Conservation (phyloP, 2,888 invertebrate species). For the Parochlus steinenii region DNA sequence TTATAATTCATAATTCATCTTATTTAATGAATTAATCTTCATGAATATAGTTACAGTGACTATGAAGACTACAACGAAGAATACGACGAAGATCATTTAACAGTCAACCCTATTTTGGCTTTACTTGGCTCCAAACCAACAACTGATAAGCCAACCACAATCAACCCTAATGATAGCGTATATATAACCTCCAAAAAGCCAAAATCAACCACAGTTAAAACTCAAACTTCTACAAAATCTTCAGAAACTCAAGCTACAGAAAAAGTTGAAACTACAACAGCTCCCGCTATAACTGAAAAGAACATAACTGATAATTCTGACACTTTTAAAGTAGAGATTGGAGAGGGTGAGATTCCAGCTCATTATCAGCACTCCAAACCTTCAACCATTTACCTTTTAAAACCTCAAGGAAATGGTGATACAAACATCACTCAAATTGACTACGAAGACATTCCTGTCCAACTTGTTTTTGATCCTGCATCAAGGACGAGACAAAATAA, state of each 20-base stretch:
- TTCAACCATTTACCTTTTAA: too few species aligned
- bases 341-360: background rate
- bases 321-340: background rate
- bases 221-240: background rate
- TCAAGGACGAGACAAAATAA: background rate
- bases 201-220: background rate
- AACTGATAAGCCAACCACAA: conserved; percentile 2
- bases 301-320: background rate
- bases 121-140: conserved; percentile 8
- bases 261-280: background rate
- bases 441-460: conserved; percentile 11
- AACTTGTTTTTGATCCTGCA: conserved; percentile 7
- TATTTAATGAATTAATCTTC: too few species aligned
- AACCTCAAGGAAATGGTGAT: conserved; percentile 1
- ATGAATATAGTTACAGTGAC: too few species aligned
- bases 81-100: background rate
- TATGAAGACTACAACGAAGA: too few species aligned
- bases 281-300: too few species aligned
- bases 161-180: background rate
- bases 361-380: background rate
- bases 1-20: too few species aligned
- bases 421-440: conserved; percentile 8
- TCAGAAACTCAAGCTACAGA: background rate
- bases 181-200: background rate
- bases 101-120: conserved; percentile 10